Evolutionary conservation across 2,113 vertebrate species (phyloP).

Genomic region (Gnathonemus longibarbis): DNA sequence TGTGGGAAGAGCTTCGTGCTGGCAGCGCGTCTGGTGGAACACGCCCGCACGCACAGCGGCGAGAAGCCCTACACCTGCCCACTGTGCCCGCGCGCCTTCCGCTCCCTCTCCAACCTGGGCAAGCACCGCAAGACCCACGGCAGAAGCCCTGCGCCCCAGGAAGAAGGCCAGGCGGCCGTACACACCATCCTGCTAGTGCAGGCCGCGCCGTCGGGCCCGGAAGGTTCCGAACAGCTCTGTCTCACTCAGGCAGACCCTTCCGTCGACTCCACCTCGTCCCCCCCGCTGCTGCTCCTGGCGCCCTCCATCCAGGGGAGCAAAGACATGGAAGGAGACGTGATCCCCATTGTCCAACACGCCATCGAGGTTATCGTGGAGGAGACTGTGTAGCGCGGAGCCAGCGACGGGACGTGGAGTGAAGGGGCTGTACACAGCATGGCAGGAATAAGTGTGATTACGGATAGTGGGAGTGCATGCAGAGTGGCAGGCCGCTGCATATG

Average conservation of each 20-base stretch:
- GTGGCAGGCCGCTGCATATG: not conserved
- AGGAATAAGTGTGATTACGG: not conserved
- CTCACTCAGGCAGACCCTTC: not conserved
- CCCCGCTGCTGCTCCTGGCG: conserved; percentile 21
- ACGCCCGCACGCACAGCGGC: conserved; percentile 37
- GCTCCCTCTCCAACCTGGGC: conserved; percentile 35
- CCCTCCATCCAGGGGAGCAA: conserved; percentile 14
- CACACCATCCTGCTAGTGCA: conserved; percentile 29
- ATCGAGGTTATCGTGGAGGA: conserved; percentile 32
- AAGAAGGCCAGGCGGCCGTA: conserved; percentile 16
- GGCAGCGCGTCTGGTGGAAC: conserved; percentile 32
- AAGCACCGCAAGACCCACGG: conserved; percentile 37
- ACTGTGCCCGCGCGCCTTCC: conserved; percentile 28
- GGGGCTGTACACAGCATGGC: not conserved
- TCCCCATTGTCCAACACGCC: conserved; percentile 23
- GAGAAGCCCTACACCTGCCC: conserved; percentile 33
- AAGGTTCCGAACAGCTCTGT: not conserved
- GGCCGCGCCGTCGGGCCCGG: not conserved
- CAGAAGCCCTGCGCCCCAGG: not conserved
- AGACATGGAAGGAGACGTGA: not conserved
- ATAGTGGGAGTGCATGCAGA: not conserved
- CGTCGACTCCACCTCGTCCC: not conserved
- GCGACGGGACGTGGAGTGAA: not conserved
- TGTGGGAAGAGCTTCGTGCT: conserved; percentile 32
- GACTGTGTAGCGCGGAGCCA: conserved; percentile 14